phyloP scores from a whole-genome alignment of 2,888 invertebrate species.

The Hirtodrosophila cameraria region DNA sequence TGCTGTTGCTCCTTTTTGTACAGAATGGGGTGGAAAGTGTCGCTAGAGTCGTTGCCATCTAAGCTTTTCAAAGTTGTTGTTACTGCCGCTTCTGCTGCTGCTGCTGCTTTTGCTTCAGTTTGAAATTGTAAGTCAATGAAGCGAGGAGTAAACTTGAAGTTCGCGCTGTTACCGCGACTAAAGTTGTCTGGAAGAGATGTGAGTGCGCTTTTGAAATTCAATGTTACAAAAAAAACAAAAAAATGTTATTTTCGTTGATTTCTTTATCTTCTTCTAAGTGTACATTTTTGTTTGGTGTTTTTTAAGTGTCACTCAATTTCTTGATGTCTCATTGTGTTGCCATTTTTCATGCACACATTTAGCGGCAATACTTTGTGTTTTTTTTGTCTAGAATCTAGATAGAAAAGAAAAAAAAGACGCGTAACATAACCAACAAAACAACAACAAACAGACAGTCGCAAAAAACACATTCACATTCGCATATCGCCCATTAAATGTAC shows the following conservation, averaged over 20 bases:
- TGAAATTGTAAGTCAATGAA: constrained; percentile 84
- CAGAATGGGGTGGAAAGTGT: constrained; percentile 68
- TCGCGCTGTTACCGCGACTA: constrained; percentile 84
- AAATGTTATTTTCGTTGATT: constrained; percentile 42
- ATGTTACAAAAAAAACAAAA: no score
- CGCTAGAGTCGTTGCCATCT: constrained; percentile 25
- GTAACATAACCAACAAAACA: constrained; percentile 51
- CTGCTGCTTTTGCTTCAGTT: constrained; percentile 65
- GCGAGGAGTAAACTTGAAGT: constrained; percentile 83
- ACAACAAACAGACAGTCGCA: constrained; percentile 18
- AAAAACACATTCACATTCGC: constrained; percentile 11
- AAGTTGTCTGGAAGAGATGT: constrained; percentile 85
- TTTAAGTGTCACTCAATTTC: constrained; percentile 55
- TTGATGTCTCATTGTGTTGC: constrained; percentile 56
- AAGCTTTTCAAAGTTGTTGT: constrained; percentile 45
- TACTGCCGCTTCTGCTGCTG: constrained; percentile 20
- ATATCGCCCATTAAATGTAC: constrained; percentile 31
- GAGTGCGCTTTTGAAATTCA: constrained; percentile 75
- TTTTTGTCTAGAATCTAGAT: constrained; percentile 32
- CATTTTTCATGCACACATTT: constrained; percentile 49
- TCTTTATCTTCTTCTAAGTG: constrained; percentile 50
- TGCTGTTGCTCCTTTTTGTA: constrained; percentile 41
- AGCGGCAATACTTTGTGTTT: constrained; percentile 48
- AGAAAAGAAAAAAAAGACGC: constrained; percentile 10
- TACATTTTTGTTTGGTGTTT: constrained; percentile 54